These are phyloP conservation scores for Hemicrepidius hirtus DNA, from an alignment of 2,888 invertebrate species.

Conservation along the genomic window DNA sequence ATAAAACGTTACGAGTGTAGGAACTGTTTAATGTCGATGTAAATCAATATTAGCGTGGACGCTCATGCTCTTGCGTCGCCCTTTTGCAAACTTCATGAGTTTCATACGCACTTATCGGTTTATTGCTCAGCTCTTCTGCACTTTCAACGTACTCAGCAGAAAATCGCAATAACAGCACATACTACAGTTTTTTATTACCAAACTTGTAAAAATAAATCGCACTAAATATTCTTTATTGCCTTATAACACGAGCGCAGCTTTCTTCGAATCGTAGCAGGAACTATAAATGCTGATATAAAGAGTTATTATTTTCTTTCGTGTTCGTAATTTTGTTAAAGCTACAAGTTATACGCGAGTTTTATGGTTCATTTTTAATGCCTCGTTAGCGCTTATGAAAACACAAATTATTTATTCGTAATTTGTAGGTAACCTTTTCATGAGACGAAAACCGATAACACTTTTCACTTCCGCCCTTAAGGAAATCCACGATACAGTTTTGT, in stretches of 20 bases:
- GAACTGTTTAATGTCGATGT: slow-evolving; percentile 46
- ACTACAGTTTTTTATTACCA: slow-evolving; percentile 33
- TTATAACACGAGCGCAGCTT: slow-evolving; percentile 26
- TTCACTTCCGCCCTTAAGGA: slow-evolving; percentile 3
- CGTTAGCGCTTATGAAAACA: slow-evolving; percentile 40
- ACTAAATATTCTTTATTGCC: slow-evolving; percentile 32
- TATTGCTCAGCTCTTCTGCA: slow-evolving; percentile 19
- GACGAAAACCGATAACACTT: slow-evolving; percentile 1
- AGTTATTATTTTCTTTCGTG: slow-evolving; percentile 47
- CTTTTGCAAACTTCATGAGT: slow-evolving; percentile 27
- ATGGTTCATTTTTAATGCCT: slow-evolving; percentile 32
- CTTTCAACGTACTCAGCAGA: slow-evolving; percentile 30
- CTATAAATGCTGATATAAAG: slow-evolving; percentile 39
- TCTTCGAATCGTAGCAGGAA: slow-evolving; percentile 37
- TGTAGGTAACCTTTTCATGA: slow-evolving; percentile 14
- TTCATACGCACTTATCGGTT: slow-evolving; percentile 30
- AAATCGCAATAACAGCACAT: slow-evolving; percentile 24
- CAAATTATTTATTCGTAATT: slow-evolving; percentile 39
- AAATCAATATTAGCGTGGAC: slow-evolving; percentile 49
- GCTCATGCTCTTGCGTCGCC: slow-evolving; percentile 29
- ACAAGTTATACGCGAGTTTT: slow-evolving; percentile 36
- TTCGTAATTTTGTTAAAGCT: slow-evolving; percentile 42
- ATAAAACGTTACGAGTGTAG: slow-evolving; percentile 40
- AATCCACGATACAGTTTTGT: background rate
- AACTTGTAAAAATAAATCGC: slow-evolving; percentile 35